These are phyloP conservation scores for Alexandromys fortis DNA, from an alignment of 2,113 vertebrate genomes.

Conservation along the genomic window DNA sequence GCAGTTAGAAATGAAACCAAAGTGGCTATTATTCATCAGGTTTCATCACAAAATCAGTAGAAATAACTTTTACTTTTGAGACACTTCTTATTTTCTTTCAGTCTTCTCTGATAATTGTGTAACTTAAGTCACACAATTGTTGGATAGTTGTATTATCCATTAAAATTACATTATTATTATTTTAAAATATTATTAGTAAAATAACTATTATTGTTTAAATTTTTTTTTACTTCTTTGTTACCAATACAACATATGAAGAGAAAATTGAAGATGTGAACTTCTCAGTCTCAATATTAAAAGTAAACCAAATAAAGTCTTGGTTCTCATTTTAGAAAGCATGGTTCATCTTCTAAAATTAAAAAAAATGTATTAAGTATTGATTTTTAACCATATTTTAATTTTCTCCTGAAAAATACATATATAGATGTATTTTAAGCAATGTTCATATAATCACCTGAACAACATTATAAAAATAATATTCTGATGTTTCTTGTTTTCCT, in stretches of 20 bases:
- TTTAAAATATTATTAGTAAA: no score
- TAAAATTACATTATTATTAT: conserved; percentile 17
- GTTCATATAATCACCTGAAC: conserved; percentile 50
- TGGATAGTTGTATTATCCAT: not conserved
- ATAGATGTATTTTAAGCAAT: not conserved
- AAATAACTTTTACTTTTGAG: conserved; percentile 18
- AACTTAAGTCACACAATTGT: not conserved
- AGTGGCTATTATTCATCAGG: not conserved
- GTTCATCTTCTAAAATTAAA: conserved; percentile 25
- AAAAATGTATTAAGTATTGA: not conserved
- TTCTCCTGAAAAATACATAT: not conserved
- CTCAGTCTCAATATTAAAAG: conserved; percentile 42
- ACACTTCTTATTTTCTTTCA: conserved; percentile 35
- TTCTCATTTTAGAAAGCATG: conserved; percentile 32
- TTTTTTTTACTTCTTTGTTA: conserved; percentile 29
- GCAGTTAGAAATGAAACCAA: not conserved
- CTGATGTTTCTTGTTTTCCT: conserved; percentile 52
- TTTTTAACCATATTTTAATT: conserved; percentile 44
- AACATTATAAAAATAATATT: not conserved
- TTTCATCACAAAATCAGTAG: not conserved
- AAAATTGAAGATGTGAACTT: not conserved
- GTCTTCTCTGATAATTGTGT: conserved; percentile 1
- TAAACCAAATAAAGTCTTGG: conserved; percentile 30
- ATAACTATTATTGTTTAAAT: not conserved
- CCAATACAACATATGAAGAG: conserved; percentile 25